Percentiles rank a stretch among this genome's conserved stretches.
Evolutionary conservation across 1,140 invertebrate genomes (phyloP).

Genomic region (Nebria ingens): DNA sequence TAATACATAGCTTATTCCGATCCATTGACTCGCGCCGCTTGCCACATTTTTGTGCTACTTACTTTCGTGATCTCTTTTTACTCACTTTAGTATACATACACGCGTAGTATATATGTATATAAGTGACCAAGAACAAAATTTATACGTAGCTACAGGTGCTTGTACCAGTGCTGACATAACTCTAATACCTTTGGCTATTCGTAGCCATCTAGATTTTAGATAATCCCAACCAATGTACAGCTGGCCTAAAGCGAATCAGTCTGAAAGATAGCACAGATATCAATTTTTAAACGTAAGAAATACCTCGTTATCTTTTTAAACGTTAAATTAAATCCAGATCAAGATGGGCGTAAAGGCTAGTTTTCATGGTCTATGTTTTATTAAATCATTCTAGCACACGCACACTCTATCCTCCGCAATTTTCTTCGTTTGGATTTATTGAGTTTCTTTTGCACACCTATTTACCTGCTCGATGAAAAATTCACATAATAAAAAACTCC

Average conservation of each 20-base stretch:
- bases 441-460: not conserved
- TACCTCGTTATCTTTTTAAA: conserved; percentile 5
- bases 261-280: not conserved
- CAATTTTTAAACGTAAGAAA: conserved; percentile 8
- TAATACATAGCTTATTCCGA: no score
- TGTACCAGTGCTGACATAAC: not conserved
- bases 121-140: not conserved
- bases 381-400: not conserved
- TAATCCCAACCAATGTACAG: conserved; percentile 2
- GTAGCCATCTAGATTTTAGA: conserved; percentile 1
- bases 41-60: not conserved
- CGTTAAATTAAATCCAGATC: conserved; percentile 9
- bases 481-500: no score
- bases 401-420: not conserved
- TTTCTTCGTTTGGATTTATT: conserved; percentile 4
- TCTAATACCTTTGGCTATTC: not conserved
- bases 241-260: conserved; percentile 1
- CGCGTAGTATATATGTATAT: not conserved
- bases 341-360: not conserved
- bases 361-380: not conserved
- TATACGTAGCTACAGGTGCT: conserved; percentile 1
- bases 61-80: not conserved
- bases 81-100: no score
- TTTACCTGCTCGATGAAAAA: not conserved
- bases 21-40: not conserved